Conservation (phyloP, 2,113 vertebrate species). For the Accipiter cooperii region DNA sequence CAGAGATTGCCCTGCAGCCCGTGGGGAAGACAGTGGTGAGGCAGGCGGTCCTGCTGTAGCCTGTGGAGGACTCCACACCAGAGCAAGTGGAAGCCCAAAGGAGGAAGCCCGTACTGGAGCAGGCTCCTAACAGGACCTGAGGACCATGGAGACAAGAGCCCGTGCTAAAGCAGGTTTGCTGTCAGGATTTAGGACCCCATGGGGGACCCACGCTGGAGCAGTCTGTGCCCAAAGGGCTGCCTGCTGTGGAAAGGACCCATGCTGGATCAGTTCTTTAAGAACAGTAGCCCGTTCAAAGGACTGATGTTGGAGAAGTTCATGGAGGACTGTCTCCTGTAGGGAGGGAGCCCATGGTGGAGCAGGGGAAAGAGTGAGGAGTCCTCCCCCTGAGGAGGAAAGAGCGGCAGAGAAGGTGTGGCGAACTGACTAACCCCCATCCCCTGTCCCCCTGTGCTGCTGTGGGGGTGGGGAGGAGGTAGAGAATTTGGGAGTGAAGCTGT, state of each 20-base stretch:
- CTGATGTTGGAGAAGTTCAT: no score
- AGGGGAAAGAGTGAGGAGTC: no score
- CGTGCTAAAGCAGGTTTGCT: not conserved
- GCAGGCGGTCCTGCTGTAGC: accelerated
- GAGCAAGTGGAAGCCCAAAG: not conserved
- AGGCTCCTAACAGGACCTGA: not conserved
- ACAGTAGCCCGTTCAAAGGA: not conserved
- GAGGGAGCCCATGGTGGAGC: no score
- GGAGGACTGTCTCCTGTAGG: no score
- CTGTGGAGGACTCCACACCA: not conserved
- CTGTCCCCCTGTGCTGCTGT: no score
- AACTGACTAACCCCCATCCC: no score
- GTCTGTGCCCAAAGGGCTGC: not conserved
- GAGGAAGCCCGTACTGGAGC: not conserved
- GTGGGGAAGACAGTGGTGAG: not conserved
- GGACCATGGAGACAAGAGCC: not conserved
- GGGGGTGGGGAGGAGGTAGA: no score
- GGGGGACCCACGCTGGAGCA: not conserved
- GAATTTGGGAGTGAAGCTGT: no score
- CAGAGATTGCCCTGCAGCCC: not conserved
- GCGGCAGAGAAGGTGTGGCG: no score
- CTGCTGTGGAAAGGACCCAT: not conserved
- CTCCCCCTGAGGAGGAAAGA: no score
- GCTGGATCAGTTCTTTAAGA: not conserved
- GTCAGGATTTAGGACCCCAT: not conserved